These are phyloP conservation scores for Hirtodrosophila histrioides DNA, from an alignment of 2,888 invertebrate species.

Conservation along the genomic window DNA sequence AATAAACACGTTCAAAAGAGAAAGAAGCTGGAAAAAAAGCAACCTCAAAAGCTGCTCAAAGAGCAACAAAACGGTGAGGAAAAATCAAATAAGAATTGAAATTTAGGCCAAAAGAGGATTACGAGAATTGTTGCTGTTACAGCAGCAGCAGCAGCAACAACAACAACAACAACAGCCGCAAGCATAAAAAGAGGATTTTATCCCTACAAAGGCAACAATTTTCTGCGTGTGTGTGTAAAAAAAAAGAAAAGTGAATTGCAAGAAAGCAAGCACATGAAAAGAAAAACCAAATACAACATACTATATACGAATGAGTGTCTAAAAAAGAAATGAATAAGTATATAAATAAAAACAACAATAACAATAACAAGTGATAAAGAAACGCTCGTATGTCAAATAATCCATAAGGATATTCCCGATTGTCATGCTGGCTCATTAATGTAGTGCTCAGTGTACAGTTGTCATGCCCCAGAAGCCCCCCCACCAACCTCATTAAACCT, in stretches of 20 bases:
- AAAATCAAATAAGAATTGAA: constrained; percentile 69
- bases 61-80: constrained; percentile 44
- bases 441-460: not conserved
- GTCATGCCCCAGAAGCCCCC: constrained; percentile 25
- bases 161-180: constrained; percentile 26
- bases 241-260: constrained; percentile 65
- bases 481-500: not conserved
- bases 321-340: constrained; percentile 13
- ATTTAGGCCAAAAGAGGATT: constrained; percentile 79
- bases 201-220: constrained; percentile 37
- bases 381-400: constrained; percentile 44
- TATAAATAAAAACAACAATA: constrained; percentile 21
- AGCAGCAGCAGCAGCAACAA: constrained; percentile 35
- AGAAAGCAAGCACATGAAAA: constrained; percentile 24
- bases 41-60: constrained; percentile 29
- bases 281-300: constrained; percentile 34
- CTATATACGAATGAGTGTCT: constrained; percentile 2
- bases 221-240: constrained; percentile 17
- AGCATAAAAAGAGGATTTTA: constrained; percentile 43
- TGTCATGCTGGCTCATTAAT: constrained; percentile 68
- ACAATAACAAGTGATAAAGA: constrained; percentile 1
- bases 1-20: constrained; percentile 54
- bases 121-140: constrained; percentile 61
- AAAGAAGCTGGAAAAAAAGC: constrained; percentile 18
- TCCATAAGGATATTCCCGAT: constrained; percentile 33